Base-by-base conservation (phyloP, 2,797 vertebrate genomes). In the Sebastes hubbsi region DNA sequence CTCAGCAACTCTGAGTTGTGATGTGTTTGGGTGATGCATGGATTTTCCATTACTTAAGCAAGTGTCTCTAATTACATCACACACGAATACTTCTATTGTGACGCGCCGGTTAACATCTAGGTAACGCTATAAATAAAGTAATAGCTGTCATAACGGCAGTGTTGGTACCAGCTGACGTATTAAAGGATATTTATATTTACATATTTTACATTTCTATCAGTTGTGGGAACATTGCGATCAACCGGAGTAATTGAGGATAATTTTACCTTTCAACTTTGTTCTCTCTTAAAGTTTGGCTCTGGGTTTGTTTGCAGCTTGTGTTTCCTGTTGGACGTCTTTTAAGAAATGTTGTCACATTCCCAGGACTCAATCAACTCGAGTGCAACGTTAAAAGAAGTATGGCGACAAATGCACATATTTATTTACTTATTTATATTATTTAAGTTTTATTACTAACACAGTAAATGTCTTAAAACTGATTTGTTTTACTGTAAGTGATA, bases 41-140 rank as follows among this genome's bases (percentile, higher is more conserved):
- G 75, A 75, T 80, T 83, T 72, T 83, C 83, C 77, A 78, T 83
- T 20, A 78, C 80, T 83, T 68, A 8, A 63, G 71, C 55, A 46
- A 74, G 77, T 5, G 62, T 72, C 32, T 84, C 36, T 36, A n/a
- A 72, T 83, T 73, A 79, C 73, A 72, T 77, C 75, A 65, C 34
- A 76, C 63, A 75, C 2, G 13, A 46, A 81, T 77, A 54, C 77
- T 68, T 79, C 3, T 20, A 8, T 58, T 75, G 75, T 84, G 87
- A 82, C 6, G 46, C 83, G 56, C n/a, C 5, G 6, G 14, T 16
- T 29, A 6, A 34, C 18, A 11, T 11, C 58, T 22, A 13, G 54
- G 58, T 72, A 38, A 22, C 62, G 60, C 32, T 78, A 42, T 60
- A 38, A 38, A 72, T 72, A 60, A 77, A 77, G 70, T 12, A 25